Evolutionary conservation across 2,113 vertebrate species (phyloP), one percentile per base, ranked within the genome.

Genomic region (Asarcornis scutulata): DNA sequence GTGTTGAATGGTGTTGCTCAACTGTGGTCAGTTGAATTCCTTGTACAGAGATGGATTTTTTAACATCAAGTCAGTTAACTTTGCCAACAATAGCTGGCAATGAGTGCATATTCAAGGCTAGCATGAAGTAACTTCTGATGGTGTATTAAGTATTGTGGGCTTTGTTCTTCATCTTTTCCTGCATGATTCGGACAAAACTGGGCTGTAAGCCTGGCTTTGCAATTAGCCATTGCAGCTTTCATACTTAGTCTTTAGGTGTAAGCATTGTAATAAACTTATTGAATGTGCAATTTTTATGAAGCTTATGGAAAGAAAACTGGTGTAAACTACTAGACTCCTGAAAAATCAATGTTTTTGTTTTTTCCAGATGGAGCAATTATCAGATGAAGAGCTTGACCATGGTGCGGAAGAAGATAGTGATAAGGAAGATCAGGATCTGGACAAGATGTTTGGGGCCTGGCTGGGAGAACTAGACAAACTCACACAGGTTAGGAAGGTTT

Each of bases 381-480:
- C 99, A 22, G 99, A 99, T 96, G 99, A 99, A 69, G 99, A 99
- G 96, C 91, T 99, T 97, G 99, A 99, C 95, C 99, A 99, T 97
- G 99, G 99, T 71, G 99, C 99, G 0, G 99, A 99, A 97, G 99
- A 99, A 97, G 99, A 99, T 87, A 99, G 99, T 58, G 99, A 99
- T 97, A 99, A 99, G 97, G 99, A 99, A 97, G 99, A 99, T 96
- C 99, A 99, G 93, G 99, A 99, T 97, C 98, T 99, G 73, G 99
- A 99, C 97, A 99, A 99, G 97, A 99, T 99, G 99, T 99, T 99
- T 97, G 99, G 99, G 26, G 99, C 98, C 81, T 99, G 99, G 99
- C 98, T 99, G 44, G 99, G 99, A n/a, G 99, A 99, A 89, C 98
- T 99, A 83, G 99, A 99, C 96, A 99, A 98, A 94, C 99, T 99